Conservation (phyloP, 1,140 invertebrate species). For the Bathynomus jamesi region DNA sequence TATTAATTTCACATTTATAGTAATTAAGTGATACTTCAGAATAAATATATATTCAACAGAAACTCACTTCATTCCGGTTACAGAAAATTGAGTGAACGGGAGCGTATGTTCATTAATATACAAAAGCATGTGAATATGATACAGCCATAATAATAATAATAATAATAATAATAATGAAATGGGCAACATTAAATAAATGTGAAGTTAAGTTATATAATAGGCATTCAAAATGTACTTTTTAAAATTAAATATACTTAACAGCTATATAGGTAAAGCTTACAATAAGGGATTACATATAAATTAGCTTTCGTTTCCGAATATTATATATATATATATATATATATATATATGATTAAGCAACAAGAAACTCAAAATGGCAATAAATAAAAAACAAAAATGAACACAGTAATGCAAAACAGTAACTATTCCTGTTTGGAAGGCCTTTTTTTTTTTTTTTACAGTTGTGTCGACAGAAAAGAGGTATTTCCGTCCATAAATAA, state of each 20-base stretch:
- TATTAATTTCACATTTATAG: too few relatives aligned
- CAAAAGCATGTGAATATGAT: not conserved
- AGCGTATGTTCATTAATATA: not conserved
- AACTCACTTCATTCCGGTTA: too few relatives aligned
- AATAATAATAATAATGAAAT: not conserved
- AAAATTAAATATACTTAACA: not conserved
- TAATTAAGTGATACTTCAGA: too few relatives aligned
- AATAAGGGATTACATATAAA: not conserved
- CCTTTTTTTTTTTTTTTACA: too few relatives aligned
- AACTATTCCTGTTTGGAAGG: too few relatives aligned
- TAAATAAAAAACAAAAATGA: not conserved
- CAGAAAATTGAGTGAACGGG: too few relatives aligned
- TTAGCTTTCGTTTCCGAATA: not conserved
- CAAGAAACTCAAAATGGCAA: not conserved
- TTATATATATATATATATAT: not conserved
- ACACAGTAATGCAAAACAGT: too few relatives aligned
- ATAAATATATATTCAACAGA: too few relatives aligned
- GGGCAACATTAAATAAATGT: not conserved
- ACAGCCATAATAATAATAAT: not conserved
- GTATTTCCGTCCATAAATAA: not conserved
- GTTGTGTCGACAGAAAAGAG: too few relatives aligned
- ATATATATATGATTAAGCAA: not conserved
- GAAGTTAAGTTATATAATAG: not conserved
- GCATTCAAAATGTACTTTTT: not conserved
- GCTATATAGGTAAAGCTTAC: not conserved